A percentile compares a stretch with the other conserved stretches of the same genome.
These are phyloP conservation scores for Carterocephalus palaemon DNA, from an alignment of 2,888 invertebrate genomes.

Conservation along the genomic window DNA sequence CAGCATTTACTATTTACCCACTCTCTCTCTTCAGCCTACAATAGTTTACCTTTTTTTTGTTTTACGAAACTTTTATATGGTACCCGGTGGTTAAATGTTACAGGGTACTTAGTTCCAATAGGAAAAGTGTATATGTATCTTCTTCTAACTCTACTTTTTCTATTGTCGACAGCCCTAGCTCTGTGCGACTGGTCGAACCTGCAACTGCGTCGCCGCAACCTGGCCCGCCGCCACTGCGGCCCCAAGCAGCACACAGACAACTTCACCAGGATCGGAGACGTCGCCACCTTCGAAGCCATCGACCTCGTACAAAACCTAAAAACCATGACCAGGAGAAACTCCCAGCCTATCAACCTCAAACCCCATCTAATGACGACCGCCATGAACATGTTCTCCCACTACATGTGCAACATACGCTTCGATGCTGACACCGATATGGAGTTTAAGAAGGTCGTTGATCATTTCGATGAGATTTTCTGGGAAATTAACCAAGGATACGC, in stretches of 20 bases:
- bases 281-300: constrained; percentile 82
- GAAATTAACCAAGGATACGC: constrained; percentile 94
- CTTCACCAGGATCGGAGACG: constrained; percentile 84
- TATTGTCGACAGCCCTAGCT: constrained; percentile 84
- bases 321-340: constrained; percentile 54
- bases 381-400: constrained; percentile 91
- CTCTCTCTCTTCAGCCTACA: no score
- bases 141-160: no score
- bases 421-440: constrained; percentile 81
- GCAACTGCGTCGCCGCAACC: constrained; percentile 86
- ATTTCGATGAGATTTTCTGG: constrained; percentile 93
- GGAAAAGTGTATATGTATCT: no score
- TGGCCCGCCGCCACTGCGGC: constrained; percentile 89
- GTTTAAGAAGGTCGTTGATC: constrained; percentile 83
- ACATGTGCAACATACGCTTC: constrained; percentile 91
- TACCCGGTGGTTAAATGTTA: no score
- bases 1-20: no score
- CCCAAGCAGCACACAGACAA: constrained; percentile 86
- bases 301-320: constrained; percentile 80
- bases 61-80: no score
- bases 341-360: constrained; percentile 80
- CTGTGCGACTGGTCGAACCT: constrained; percentile 93
- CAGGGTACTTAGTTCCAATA: no score
- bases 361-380: constrained; percentile 85
- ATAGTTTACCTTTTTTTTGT: no score